Evolutionary conservation across 2,888 invertebrate species (phyloP), one percentile per base, ranked within the genome.

Genomic region (Hirtodrosophila alboralis): DNA sequence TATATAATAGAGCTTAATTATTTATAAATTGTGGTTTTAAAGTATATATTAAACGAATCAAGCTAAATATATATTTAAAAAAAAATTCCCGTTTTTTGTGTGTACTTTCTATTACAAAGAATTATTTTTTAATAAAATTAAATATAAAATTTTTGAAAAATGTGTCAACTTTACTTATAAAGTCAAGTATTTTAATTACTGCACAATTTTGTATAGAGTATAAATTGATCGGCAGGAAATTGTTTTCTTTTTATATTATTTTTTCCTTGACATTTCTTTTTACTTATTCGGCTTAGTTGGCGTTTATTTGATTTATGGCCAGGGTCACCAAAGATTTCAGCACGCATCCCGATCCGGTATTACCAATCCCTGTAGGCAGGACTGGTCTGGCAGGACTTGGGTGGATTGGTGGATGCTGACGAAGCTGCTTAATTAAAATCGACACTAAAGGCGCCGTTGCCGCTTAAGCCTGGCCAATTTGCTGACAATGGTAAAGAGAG

Each of bases 251-350:
- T 10, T 8, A 9, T 21, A 31, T 28, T 21, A 36, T n/a, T 16
- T 16, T 10, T 8, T n/a, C 18, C 12, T 34, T 16, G 41, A 23
- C 36, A 34, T 53, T 43, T 40, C 18, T 56, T 63, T 61, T 63
- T 57, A 59, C 75, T 65, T 67, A 61, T 81, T 65, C 58, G 65
- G 71, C 73, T 72, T 71, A 76, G 77, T 77, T 73, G 75, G 79
- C 75, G 85, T 79, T 84, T 83, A 84, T 86, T 84, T 84, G 84
- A 84, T 84, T 84, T 84, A 86, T 86, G 77, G 70, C 73, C 65
- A 61, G 66, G 69, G 66, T 72, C 84, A 64, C 63, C 45, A n/a
- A 56, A 63, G 77, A 77, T 73, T 69, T 65, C 40, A 51, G 51
- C 65, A 37, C 44, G 9, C 14, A 48, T 13, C 26, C 57, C 57